phyloP scores from a whole-genome alignment of 2,113 vertebrate species.

The Corythornis madagascariensis region DNA sequence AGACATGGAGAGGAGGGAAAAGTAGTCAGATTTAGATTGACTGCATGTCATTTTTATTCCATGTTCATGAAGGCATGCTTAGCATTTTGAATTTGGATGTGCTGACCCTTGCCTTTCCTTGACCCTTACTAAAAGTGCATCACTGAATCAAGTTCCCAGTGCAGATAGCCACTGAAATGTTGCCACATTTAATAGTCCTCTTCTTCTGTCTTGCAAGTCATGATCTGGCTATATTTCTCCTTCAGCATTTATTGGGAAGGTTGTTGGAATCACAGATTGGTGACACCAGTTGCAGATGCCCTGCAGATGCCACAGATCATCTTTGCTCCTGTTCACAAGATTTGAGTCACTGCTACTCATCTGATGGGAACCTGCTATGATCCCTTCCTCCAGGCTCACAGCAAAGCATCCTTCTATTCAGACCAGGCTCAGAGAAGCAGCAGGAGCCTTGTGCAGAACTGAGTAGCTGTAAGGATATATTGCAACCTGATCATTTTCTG shows the following conservation, averaged over 20 bases:
- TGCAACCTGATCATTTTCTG: background rate
- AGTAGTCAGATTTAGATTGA: background rate
- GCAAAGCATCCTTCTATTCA: background rate
- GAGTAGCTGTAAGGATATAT: background rate
- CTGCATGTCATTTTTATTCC: background rate
- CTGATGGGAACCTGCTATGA: background rate
- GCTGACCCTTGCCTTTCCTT: background rate
- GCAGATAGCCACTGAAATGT: background rate
- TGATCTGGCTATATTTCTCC: background rate
- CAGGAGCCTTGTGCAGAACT: background rate
- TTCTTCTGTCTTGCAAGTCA: background rate
- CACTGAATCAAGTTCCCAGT: background rate
- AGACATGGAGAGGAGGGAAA: background rate
- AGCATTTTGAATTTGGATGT: background rate
- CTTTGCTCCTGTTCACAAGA: background rate
- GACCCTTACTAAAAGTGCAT: background rate
- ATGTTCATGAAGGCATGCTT: background rate
- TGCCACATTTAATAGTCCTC: background rate
- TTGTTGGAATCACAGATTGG: background rate
- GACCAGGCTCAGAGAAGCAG: background rate
- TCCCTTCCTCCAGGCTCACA: background rate
- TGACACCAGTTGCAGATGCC: background rate
- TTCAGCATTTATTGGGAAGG: background rate
- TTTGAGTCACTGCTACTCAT: background rate
- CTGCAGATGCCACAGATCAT: background rate